These are phyloP conservation scores for Pardosa pseudoannulata DNA, from an alignment of 2,888 invertebrate species.

Conservation along the genomic window DNA sequence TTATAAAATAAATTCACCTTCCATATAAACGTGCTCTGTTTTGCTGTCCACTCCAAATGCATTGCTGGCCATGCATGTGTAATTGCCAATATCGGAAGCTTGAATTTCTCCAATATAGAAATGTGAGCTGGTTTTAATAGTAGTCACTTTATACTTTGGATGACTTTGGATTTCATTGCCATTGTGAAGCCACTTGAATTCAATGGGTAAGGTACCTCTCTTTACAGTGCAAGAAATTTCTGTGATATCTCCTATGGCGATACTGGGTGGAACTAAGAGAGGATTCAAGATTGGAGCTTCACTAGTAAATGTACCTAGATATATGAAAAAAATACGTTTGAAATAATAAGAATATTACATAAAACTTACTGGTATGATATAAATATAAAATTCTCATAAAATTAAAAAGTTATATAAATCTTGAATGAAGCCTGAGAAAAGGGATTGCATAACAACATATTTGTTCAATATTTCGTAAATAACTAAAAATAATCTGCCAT, in stretches of 20 bases:
- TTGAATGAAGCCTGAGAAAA: no score
- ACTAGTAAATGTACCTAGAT: conserved; percentile 10
- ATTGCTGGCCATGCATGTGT: conserved; percentile 54
- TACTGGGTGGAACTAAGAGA: conserved; percentile 38
- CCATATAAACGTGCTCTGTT: conserved; percentile 40
- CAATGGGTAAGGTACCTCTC: conserved; percentile 44
- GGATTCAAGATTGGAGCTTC: conserved; percentile 50
- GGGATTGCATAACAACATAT: no score
- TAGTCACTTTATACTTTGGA: conserved; percentile 34
- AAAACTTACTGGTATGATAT: no score
- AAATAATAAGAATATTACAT: no score
- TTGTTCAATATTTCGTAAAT: no score
- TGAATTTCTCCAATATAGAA: conserved; percentile 40
- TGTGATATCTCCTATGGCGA: conserved; percentile 44
- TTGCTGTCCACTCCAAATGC: conserved; percentile 35
- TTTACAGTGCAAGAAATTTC: conserved; percentile 54
- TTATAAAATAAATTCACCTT: no score
- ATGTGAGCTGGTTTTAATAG: conserved; percentile 38
- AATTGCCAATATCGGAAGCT: conserved; percentile 57
- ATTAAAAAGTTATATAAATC: no score
- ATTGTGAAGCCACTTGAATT: conserved; percentile 52
- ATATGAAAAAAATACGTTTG: no score
- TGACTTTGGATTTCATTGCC: conserved; percentile 20
- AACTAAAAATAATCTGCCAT: no score
- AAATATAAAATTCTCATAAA: no score